These are phyloP conservation scores for Spea bombifrons DNA, from an alignment of 2,113 vertebrate genomes.

Conservation along the genomic window DNA sequence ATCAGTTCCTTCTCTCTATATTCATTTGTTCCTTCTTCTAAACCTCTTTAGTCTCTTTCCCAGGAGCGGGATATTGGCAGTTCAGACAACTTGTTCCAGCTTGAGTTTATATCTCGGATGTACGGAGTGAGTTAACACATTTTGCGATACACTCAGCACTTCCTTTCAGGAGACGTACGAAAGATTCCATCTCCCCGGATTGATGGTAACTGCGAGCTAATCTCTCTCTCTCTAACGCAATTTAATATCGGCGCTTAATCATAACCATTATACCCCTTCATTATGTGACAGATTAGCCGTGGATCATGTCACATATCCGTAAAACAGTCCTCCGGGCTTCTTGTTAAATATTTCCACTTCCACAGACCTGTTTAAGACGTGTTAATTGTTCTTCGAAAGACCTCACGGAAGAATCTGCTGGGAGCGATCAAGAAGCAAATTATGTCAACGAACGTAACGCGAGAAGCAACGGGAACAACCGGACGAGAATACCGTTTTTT, in stretches of 20 bases:
- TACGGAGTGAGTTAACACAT: slow-evolving; percentile 27
- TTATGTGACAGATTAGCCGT: neutral
- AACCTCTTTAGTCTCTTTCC: no score
- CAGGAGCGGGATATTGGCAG: no score
- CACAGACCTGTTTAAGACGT: slow-evolving; percentile 4
- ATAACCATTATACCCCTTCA: slow-evolving; percentile 2
- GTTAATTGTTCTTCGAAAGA: slow-evolving; percentile 16
- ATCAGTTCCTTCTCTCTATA: no score
- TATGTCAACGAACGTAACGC: no score
- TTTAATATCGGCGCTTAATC: slow-evolving; percentile 17
- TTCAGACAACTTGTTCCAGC: no score
- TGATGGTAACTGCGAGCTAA: slow-evolving; percentile 3
- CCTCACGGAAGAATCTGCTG: no score
- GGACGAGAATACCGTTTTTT: no score
- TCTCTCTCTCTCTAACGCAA: slow-evolving; percentile 3
- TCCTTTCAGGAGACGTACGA: neutral
- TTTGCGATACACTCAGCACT: slow-evolving; percentile 14
- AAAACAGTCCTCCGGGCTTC: neutral
- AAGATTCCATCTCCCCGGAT: slow-evolving; percentile 21
- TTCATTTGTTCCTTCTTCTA: no score
- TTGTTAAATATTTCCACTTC: neutral
- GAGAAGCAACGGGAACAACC: no score
- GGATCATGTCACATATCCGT: neutral
- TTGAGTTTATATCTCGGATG: neutral
- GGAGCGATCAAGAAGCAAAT: no score